Evolutionary conservation across 2,888 invertebrate species (phyloP).

Genomic region (Xanthorhoe designata): DNA sequence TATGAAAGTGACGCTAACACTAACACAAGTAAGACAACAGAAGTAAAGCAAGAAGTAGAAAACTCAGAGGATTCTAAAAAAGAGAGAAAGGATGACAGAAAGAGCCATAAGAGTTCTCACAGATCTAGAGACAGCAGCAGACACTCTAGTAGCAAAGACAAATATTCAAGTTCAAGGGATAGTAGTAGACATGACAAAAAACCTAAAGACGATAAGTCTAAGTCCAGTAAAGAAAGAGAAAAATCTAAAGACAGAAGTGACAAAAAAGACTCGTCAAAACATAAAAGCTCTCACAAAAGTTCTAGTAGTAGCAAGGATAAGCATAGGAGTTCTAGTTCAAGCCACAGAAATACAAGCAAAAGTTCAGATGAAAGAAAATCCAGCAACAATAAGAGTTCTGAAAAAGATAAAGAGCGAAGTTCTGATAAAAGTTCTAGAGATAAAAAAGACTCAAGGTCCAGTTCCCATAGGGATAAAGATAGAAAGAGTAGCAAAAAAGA

Average conservation of each 20-base stretch:
- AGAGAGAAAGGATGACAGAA: slow-evolving; percentile 69
- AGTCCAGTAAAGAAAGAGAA: slow-evolving; percentile 69
- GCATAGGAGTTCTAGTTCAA: slow-evolving; percentile 70
- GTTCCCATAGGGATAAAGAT: slow-evolving; percentile 74
- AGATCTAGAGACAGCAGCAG: slow-evolving; percentile 74
- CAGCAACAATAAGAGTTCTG: slow-evolving; percentile 52
- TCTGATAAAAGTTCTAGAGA: slow-evolving; percentile 67
- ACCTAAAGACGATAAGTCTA: slow-evolving; percentile 68
- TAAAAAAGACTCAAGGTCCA: slow-evolving; percentile 69
- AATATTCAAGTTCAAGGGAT: slow-evolving; percentile 72
- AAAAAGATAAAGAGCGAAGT: slow-evolving; percentile 49
- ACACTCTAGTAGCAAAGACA: slow-evolving; percentile 76
- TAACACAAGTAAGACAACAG: slow-evolving; percentile 68
- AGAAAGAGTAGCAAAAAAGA: slow-evolving; percentile 73
- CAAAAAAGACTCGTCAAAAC: slow-evolving; percentile 74
- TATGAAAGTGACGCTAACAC: slow-evolving; percentile 78
- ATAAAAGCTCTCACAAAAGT: slow-evolving; percentile 72
- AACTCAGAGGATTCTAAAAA: slow-evolving; percentile 69
- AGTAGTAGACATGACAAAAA: slow-evolving; percentile 72
- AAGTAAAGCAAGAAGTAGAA: slow-evolving; percentile 67
- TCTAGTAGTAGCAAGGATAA: slow-evolving; percentile 62
- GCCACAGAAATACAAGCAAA: slow-evolving; percentile 67
- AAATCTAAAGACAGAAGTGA: slow-evolving; percentile 67
- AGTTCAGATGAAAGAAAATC: slow-evolving; percentile 70
- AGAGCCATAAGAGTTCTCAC: slow-evolving; percentile 72